Conservation (phyloP, 2,888 invertebrate species). For the Aradus depressus region DNA sequence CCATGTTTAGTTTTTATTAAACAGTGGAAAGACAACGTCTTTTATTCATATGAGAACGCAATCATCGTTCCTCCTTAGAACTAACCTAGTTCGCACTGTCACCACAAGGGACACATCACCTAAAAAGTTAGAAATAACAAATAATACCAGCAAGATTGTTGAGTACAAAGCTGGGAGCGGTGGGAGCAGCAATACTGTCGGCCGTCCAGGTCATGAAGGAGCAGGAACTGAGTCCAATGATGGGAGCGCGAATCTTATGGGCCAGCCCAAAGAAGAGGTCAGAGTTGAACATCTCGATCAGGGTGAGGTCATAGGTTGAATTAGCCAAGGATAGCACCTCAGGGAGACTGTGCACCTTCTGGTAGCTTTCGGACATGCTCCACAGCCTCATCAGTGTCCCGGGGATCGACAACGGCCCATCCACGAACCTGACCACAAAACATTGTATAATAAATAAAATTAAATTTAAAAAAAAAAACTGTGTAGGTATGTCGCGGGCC, state of each 20-base stretch:
- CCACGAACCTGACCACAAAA: neutral
- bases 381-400: neutral
- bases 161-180: constrained; percentile 48
- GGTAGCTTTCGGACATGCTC: constrained; percentile 1
- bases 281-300: constrained; percentile 59
- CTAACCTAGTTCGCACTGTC: neutral
- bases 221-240: constrained; percentile 47
- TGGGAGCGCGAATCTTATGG: constrained; percentile 50
- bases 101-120: neutral
- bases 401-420: neutral
- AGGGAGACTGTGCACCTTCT: neutral
- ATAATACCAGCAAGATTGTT: constrained; percentile 36
- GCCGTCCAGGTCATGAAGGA: constrained; percentile 51
- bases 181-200: constrained; percentile 45
- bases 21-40: too few relatives aligned
- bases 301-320: constrained; percentile 48
- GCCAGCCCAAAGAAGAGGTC: constrained; percentile 59
- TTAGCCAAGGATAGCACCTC: constrained; percentile 13
- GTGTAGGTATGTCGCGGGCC: too few relatives aligned
- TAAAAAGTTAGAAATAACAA: neutral
- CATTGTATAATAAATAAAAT: neutral
- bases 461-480: too few relatives aligned
- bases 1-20: too few relatives aligned
- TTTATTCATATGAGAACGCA: too few relatives aligned
- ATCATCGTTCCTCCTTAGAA: constrained; percentile 5